Evolutionary conservation across 1,140 invertebrate species (phyloP).

Genomic region (Daktulosphaira vitifoliae): DNA sequence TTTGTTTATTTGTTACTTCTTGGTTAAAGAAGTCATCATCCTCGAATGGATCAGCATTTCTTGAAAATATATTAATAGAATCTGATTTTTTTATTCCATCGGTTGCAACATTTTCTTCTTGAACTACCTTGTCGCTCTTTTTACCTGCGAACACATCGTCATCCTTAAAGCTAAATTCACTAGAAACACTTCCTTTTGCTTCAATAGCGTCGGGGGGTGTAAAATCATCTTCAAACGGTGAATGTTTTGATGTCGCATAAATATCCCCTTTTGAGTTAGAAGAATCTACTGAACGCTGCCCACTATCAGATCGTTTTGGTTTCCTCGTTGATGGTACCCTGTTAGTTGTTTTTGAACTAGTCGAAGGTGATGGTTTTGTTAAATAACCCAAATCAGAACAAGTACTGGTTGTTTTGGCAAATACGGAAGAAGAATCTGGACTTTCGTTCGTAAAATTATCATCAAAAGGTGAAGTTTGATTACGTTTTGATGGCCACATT

Average conservation of each 20-base stretch:
- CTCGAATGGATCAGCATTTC: slow-evolving; percentile 72
- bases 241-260: slow-evolving; percentile 44
- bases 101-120: slow-evolving; percentile 28
- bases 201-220: slow-evolving; percentile 48
- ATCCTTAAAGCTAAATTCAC: slow-evolving; percentile 41
- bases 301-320: slow-evolving; percentile 29
- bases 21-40: slow-evolving; percentile 72
- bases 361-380: slow-evolving; percentile 36
- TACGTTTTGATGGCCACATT: slow-evolving; percentile 35
- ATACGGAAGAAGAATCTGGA: slow-evolving; percentile 37
- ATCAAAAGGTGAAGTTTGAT: slow-evolving; percentile 57
- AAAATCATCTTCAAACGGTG: slow-evolving; percentile 65
- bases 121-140: slow-evolving; percentile 29
- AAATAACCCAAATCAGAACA: slow-evolving; percentile 38
- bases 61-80: slow-evolving; percentile 75
- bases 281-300: slow-evolving; percentile 16
- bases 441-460: slow-evolving; percentile 53
- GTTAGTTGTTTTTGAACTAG: neutral
- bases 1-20: slow-evolving; percentile 38
- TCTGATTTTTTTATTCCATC: slow-evolving; percentile 59
- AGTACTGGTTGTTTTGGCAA: slow-evolving; percentile 36
- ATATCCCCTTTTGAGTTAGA: slow-evolving; percentile 6
- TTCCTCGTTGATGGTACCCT: neutral
- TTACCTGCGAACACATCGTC: slow-evolving; percentile 37
- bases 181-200: slow-evolving; percentile 40